A percentile compares a stretch with the other conserved stretches of the same genome.
Evolutionary conservation across 1,140 invertebrate genomes (phyloP).

Genomic region (Anthonomus grandis): DNA sequence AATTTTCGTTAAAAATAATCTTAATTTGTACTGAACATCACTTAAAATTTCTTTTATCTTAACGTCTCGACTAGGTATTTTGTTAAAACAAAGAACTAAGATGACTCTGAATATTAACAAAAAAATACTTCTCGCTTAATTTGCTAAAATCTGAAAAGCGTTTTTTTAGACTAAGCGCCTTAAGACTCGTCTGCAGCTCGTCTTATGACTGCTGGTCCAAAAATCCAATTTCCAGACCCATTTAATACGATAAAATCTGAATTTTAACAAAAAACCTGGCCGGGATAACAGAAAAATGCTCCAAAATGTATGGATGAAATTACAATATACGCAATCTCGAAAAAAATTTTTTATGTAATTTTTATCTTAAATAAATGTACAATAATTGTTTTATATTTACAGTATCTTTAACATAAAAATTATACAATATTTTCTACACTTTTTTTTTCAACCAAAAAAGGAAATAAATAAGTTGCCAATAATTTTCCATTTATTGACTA

Average conservation of each 20-base stretch:
- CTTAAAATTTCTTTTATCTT: background rate
- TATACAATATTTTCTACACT: conserved; percentile 27
- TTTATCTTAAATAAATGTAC: conserved; percentile 25
- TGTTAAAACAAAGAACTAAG: background rate
- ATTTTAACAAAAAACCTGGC: conserved; percentile 5
- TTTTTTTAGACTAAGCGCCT: background rate
- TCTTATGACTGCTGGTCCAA: no score
- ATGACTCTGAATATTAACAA: background rate
- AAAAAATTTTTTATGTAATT: conserved; percentile 18
- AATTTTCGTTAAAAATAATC: conserved; percentile 20
- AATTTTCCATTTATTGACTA: conserved; percentile 36
- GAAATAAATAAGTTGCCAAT: conserved; percentile 41
- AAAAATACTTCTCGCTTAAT: background rate
- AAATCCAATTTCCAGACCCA: background rate
- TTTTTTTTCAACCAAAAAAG: conserved; percentile 15
- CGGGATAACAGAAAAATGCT: conserved; percentile 7
- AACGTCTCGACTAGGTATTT: background rate
- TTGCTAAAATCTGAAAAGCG: background rate
- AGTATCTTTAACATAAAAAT: conserved; percentile 25
- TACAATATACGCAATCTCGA: conserved; percentile 8
- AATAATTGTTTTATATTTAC: conserved; percentile 28
- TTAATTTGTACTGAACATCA: conserved; percentile 24
- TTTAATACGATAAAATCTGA: background rate
- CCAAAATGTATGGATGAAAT: conserved; percentile 13
- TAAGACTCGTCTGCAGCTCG: no score